phyloP scores from a whole-genome alignment of 2,888 invertebrate genomes.

The Hemistola chrysoprasaria region DNA sequence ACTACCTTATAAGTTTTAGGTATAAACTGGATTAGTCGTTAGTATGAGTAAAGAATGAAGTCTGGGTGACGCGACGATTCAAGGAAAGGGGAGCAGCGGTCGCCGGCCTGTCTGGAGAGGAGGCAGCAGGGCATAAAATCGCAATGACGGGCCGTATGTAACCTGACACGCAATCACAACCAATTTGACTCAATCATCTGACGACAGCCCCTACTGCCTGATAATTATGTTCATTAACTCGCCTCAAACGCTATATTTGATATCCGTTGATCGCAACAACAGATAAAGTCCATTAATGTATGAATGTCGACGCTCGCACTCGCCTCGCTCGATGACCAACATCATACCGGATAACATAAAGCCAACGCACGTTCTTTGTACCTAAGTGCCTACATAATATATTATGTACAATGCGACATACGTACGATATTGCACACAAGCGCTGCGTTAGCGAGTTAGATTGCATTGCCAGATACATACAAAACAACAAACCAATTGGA shows the following conservation, averaged over 20 bases:
- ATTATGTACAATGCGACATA: no score
- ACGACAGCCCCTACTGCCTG: conserved; percentile 21
- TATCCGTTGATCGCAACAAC: conserved; percentile 13
- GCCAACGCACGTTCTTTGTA: no score
- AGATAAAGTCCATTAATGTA: conserved; percentile 9
- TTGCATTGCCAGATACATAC: no score
- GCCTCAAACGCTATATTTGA: conserved; percentile 19
- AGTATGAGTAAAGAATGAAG: no score
- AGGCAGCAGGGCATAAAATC: conserved; percentile 41
- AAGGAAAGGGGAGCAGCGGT: conserved; percentile 23
- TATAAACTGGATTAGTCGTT: no score
- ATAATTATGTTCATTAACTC: conserved; percentile 28
- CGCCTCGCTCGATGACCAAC: conserved; percentile 2
- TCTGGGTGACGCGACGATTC: conserved; percentile 18
- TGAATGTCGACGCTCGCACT: background rate
- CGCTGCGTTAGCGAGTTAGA: no score
- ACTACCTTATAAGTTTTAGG: no score
- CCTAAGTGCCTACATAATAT: no score
- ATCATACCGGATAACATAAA: conserved; percentile 2
- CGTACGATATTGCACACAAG: no score
- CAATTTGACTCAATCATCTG: conserved; percentile 66
- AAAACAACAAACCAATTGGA: no score
- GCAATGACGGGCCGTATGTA: conserved; percentile 45
- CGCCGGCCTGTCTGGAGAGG: conserved; percentile 44
- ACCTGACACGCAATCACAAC: conserved; percentile 62